Percentiles rank a stretch among this genome's conserved stretches.
Evolutionary conservation across 2,797 vertebrate species (phyloP).

Genomic region (Heterohyrax brucei): DNA sequence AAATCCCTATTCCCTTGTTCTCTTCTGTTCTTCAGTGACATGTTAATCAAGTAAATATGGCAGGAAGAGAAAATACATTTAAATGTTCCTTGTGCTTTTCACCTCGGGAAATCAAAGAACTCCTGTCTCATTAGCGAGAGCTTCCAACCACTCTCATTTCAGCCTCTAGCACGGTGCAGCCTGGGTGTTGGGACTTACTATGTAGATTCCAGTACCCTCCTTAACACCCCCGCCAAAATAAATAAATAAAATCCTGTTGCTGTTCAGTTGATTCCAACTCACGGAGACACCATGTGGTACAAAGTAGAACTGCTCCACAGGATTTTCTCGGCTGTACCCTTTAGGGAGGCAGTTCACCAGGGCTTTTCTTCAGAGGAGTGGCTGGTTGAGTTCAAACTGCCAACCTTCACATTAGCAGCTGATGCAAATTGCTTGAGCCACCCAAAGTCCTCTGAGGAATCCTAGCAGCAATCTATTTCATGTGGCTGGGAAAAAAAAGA

Average conservation of each 20-base stretch:
- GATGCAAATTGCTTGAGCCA: too few relatives aligned
- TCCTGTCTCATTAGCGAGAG: conserved; percentile 73
- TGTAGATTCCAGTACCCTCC: conserved; percentile 27
- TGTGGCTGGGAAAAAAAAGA: not conserved
- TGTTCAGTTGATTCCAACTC: not conserved
- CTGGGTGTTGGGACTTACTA: not conserved
- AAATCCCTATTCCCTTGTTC: conserved; percentile 70
- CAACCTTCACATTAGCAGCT: too few relatives aligned
- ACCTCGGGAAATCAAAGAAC: conserved; percentile 66
- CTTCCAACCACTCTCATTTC: conserved; percentile 24
- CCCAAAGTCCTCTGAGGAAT: conserved; percentile 11
- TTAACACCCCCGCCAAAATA: not conserved
- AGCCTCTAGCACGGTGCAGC: conserved; percentile 10
- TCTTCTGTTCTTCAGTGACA: conserved; percentile 76
- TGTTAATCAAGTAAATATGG: conserved; percentile 81
- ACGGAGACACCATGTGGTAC: too few relatives aligned
- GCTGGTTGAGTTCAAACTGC: too few relatives aligned
- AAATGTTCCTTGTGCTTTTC: conserved; percentile 72
- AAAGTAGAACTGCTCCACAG: too few relatives aligned
- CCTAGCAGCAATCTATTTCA: conserved; percentile 34
- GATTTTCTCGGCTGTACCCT: too few relatives aligned
- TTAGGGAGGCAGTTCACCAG: too few relatives aligned
- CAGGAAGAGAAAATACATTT: conserved; percentile 68
- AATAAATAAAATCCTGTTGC: not conserved
- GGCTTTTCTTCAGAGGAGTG: too few relatives aligned